Percentiles rank a stretch among this genome's conserved stretches.
Evolutionary conservation across 35 echinoderm and acorn worm genomes (phyloP).

Genomic region (Stichopus chloronotus): DNA sequence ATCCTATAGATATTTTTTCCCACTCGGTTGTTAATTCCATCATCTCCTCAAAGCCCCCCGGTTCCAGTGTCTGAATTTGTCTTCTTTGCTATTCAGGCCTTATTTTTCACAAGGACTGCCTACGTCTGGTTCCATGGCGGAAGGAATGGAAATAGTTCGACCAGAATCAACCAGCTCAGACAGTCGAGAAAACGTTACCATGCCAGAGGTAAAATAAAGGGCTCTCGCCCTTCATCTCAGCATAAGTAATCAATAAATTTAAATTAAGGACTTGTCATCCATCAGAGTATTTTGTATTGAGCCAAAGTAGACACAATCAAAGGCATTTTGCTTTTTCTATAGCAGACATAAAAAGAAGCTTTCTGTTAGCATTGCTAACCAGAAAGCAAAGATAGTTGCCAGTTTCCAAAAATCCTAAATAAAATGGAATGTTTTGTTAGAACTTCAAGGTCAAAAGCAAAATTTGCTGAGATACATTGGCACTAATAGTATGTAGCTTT

Average conservation of each 20-base stretch:
- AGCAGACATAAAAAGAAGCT: no score
- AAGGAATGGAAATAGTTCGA: slow-evolving; percentile 73
- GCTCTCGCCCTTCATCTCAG: background rate
- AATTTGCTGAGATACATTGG: no score
- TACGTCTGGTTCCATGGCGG: slow-evolving; percentile 93
- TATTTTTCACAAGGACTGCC: slow-evolving; percentile 97
- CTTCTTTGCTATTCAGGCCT: slow-evolving; percentile 70
- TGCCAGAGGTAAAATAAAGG: slow-evolving; percentile 53
- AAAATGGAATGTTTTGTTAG: no score
- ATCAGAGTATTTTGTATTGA: background rate
- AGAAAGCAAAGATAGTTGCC: no score
- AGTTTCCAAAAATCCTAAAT: no score
- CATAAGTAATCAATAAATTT: background rate
- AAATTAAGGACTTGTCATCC: background rate
- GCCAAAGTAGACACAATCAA: background rate
- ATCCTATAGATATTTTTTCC: no score
- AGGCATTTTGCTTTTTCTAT: no score
- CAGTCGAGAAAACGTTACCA: slow-evolving; percentile 63
- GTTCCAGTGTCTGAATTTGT: background rate
- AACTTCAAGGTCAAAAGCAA: no score
- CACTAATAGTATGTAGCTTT: no score
- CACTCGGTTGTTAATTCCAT: background rate
- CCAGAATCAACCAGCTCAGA: slow-evolving; percentile 65
- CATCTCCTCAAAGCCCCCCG: background rate
- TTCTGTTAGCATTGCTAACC: no score